Evolutionary conservation across 2,113 vertebrate species (phyloP).

Genomic region (Garra rufa): DNA sequence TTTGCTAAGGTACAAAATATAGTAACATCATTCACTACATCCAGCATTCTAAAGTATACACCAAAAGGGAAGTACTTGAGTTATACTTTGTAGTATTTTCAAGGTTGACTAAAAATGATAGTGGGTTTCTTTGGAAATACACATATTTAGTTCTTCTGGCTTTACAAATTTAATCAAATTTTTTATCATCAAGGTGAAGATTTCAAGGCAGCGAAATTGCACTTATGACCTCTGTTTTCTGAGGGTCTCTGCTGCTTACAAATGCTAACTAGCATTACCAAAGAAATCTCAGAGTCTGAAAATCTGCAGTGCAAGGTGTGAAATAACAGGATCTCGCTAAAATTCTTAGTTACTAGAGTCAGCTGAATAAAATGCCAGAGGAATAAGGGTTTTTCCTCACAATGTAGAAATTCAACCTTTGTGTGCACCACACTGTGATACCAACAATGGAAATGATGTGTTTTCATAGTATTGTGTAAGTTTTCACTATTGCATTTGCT

Average conservation of each 20-base stretch:
- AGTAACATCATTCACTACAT: background rate
- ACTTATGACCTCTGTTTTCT: constrained; percentile 18
- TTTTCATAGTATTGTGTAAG: background rate
- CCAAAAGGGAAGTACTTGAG: background rate
- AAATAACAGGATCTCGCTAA: background rate
- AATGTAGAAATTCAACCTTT: background rate
- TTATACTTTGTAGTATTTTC: background rate
- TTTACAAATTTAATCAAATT: background rate
- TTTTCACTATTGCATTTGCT: background rate
- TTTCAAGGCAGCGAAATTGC: background rate
- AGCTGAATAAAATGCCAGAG: background rate
- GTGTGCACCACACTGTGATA: background rate
- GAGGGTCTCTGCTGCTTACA: background rate
- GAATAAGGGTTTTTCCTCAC: background rate
- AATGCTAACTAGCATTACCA: background rate
- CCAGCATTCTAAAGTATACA: background rate
- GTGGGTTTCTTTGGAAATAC: background rate
- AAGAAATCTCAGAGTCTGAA: background rate
- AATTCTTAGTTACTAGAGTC: constrained; percentile 2
- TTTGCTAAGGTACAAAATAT: background rate
- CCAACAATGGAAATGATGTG: background rate
- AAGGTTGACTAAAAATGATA: background rate
- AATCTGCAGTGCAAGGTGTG: background rate
- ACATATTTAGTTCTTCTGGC: background rate
- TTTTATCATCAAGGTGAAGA: constrained; percentile 6